These are phyloP conservation scores for Siniperca knerii DNA, from an alignment of 2,113 vertebrate genomes.

Conservation along the genomic window DNA sequence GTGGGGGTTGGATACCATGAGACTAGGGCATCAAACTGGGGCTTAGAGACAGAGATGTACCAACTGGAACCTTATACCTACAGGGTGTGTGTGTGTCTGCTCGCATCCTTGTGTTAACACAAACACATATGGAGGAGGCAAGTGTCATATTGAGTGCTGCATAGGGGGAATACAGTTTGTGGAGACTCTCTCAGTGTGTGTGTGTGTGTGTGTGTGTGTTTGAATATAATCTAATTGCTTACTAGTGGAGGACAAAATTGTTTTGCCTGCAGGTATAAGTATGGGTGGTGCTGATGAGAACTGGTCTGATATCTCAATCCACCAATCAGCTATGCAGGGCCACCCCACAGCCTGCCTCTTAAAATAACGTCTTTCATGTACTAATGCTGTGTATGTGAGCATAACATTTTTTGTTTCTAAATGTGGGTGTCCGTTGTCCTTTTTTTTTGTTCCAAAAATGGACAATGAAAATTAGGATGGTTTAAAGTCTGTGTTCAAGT, in stretches of 20 bases:
- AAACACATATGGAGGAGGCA: slow-evolving; percentile 76
- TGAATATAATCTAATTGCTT: slow-evolving; percentile 81
- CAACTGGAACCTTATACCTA: slow-evolving; percentile 83
- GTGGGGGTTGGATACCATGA: slow-evolving; percentile 83
- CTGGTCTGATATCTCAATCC: slow-evolving; percentile 80
- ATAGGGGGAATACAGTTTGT: slow-evolving; percentile 61
- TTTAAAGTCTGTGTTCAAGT: slow-evolving; percentile 27
- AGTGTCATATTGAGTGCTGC: slow-evolving; percentile 70
- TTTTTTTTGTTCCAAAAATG: slow-evolving; percentile 4
- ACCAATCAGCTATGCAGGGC: slow-evolving; percentile 65
- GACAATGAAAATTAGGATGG: slow-evolving; percentile 14
- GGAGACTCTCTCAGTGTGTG: slow-evolving; percentile 49
- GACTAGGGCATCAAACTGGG: slow-evolving; percentile 81
- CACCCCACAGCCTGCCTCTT: slow-evolving; percentile 52
- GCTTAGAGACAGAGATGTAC: slow-evolving; percentile 83
- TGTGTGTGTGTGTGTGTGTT: slow-evolving; percentile 60
- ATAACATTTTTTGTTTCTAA: neutral
- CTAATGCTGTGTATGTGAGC: slow-evolving; percentile 7
- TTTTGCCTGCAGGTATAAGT: slow-evolving; percentile 71
- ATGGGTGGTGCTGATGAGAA: slow-evolving; percentile 74
- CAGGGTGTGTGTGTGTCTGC: slow-evolving; percentile 63
- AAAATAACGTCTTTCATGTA: slow-evolving; percentile 33
- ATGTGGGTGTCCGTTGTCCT: slow-evolving; percentile 23
- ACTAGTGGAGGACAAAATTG: slow-evolving; percentile 78
- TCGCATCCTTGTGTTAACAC: slow-evolving; percentile 69